phyloP scores from a whole-genome alignment of 2,797 vertebrate genomes.

The Balearica regulorum region DNA sequence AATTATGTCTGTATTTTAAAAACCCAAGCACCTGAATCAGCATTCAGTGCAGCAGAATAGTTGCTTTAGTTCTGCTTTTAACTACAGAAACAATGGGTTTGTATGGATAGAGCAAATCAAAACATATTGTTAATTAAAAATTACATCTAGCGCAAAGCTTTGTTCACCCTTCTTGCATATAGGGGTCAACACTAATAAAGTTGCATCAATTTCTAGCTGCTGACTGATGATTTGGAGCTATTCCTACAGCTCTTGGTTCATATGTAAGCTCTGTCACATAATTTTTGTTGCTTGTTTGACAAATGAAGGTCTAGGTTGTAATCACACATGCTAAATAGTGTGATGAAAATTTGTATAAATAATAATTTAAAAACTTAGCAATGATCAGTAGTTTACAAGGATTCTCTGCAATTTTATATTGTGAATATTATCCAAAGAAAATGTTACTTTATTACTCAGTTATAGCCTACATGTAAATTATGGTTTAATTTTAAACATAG shows the following conservation, averaged over 20 bases:
- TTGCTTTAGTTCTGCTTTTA: not conserved
- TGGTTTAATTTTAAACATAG: not conserved
- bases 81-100: not conserved
- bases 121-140: conserved; percentile 7
- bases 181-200: not conserved
- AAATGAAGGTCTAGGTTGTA: not conserved
- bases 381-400: not conserved
- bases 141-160: not conserved
- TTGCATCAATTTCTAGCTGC: not conserved
- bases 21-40: not conserved
- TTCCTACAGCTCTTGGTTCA: not conserved
- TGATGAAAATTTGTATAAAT: not conserved
- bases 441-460: not conserved
- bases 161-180: not conserved
- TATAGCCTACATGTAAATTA: not conserved
- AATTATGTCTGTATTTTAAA: not conserved
- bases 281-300: not conserved
- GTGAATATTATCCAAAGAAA: not conserved
- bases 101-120: not conserved
- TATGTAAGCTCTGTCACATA: not conserved
- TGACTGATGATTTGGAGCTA: conserved; percentile 13
- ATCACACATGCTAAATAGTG: not conserved
- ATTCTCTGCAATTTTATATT: not conserved
- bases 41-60: not conserved
- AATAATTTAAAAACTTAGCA: not conserved